Base-by-base conservation (phyloP, 2,113 vertebrate species). In the Nettapus auritus region DNA sequence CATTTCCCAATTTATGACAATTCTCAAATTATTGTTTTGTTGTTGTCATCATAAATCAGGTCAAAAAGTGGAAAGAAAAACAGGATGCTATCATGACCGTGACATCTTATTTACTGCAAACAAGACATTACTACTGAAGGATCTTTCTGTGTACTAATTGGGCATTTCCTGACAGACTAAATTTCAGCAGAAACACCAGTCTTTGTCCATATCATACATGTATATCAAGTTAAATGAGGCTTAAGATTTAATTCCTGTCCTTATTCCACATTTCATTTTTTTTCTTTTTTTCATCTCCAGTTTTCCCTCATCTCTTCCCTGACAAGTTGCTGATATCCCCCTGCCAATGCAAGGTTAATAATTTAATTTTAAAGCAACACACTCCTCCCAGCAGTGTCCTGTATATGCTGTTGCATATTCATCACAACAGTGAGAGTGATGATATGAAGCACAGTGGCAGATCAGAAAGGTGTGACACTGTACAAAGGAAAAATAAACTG, bases 61-160 rank as follows among this genome's bases (percentile, higher is more conserved):
- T 68, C 26, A 86, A 92, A 92, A 94, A 81, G 33, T 48, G 63
- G 26, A 93, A 96, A 15, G 29, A 86, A 86, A 90, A 80, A 8
- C 20, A 56, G 57, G 20, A 73, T 76, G 48, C 42, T 71, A 29
- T 88, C 12, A 34, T 52, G 88, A 86, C 40, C 40, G 73, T 62
- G 33, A 88, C 48, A 73, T 92, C 67, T 88, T 73, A 31, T 64
- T 91, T 93, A 64, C 28, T 83, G 71, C 60, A 90, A 96, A 66
- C 26, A 77, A 40, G 59, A 5, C 34, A 57, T 53, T 73, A 20
- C 10, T 57, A 12, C 26, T 66, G 21, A 93, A 80, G 68, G 33
- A 22, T 16, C 80, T 63, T 69, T 82, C 36, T 74, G 82, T 80
- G 7, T 73, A 52, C 69, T 81, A 64, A 52, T 5, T 66, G 26